These are phyloP conservation scores for Dendrolimus kikuchii DNA, from an alignment of 1,140 invertebrate genomes.

Conservation along the genomic window DNA sequence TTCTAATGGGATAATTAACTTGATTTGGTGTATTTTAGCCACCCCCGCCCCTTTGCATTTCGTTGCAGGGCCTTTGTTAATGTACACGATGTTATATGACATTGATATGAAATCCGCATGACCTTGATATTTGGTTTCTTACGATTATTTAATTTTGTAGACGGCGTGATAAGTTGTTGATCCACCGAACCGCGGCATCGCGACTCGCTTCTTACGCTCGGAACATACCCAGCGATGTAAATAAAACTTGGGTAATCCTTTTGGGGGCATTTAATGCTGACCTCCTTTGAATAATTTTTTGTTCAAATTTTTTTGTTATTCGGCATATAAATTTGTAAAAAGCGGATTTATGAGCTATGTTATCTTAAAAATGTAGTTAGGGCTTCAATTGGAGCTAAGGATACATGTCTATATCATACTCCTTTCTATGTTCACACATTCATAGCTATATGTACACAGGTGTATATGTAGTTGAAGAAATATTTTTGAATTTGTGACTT, in stretches of 20 bases:
- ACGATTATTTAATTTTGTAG: constrained; percentile 60
- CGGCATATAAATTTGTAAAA: background rate
- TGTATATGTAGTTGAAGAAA: constrained; percentile 31
- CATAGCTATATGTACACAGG: constrained; percentile 48
- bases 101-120: constrained; percentile 72
- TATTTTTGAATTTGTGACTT: constrained; percentile 34
- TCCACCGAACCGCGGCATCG: constrained; percentile 51
- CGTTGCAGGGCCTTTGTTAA: constrained; percentile 70
- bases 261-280: constrained; percentile 54
- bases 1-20: constrained; percentile 62
- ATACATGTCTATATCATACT: constrained; percentile 8
- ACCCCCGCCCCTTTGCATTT: constrained; percentile 72
- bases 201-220: constrained; percentile 48
- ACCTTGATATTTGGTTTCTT: constrained; percentile 71
- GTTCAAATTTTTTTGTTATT: constrained; percentile 4
- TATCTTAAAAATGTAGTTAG: background rate
- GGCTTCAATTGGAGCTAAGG: constrained; percentile 1
- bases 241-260: constrained; percentile 53
- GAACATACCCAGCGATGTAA: constrained; percentile 59
- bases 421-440: constrained; percentile 22
- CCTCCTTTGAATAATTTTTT: constrained; percentile 38
- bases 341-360: background rate
- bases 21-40: constrained; percentile 62
- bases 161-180: constrained; percentile 50
- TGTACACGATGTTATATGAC: constrained; percentile 70